These are phyloP conservation scores for Akabosia matsudoensis DNA, from an alignment of 1,140 invertebrate species.

Conservation along the genomic window DNA sequence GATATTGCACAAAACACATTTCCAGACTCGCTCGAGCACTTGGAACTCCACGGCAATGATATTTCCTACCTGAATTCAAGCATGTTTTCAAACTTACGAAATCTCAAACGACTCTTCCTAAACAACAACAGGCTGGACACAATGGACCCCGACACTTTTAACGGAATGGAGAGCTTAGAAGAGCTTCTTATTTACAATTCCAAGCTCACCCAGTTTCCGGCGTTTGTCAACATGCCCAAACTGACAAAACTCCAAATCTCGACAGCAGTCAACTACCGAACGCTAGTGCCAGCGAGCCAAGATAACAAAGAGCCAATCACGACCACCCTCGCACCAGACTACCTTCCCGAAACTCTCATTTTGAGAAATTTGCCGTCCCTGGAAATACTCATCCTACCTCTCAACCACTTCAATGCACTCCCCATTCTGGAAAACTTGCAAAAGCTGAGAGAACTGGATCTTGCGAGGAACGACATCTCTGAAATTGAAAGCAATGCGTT, in stretches of 20 bases:
- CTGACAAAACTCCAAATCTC: neutral
- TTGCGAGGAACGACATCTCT: constrained; percentile 31
- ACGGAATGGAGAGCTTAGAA: neutral
- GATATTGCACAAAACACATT: neutral
- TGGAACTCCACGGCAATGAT: neutral
- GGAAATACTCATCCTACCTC: neutral
- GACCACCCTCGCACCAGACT: neutral
- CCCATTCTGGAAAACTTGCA: constrained; percentile 18
- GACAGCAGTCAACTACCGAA: neutral
- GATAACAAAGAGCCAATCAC: neutral
- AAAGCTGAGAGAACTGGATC: neutral
- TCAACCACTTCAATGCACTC: neutral
- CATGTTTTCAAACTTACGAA: neutral
- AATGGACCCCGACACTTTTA: neutral
- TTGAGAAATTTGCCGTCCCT: neutral
- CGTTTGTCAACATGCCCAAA: neutral
- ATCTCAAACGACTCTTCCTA: neutral
- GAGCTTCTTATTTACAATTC: neutral
- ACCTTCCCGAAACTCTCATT: neutral
- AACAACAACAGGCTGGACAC: neutral
- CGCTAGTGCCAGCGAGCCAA: neutral
- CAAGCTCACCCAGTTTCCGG: neutral
- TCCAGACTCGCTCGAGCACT: neutral
- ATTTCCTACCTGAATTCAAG: neutral
- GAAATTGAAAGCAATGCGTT: constrained; percentile 58